Evolutionary conservation across 1,140 invertebrate species (phyloP).

Genomic region (Bombus ignitus): DNA sequence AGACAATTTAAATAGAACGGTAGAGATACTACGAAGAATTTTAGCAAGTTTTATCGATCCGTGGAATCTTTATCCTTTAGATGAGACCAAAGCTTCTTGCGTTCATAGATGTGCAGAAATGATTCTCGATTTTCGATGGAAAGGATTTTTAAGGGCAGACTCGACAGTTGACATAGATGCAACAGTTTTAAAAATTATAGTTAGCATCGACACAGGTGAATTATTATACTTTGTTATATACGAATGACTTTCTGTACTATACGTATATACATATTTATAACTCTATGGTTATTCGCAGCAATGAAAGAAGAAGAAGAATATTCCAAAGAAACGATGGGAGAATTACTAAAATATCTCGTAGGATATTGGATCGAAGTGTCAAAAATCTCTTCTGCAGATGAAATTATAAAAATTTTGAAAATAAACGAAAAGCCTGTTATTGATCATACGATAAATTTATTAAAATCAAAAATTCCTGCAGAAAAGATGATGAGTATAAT

Average conservation of each 20-base stretch:
- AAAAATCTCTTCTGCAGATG: slow-evolving; percentile 41
- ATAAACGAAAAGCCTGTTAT: slow-evolving; percentile 45
- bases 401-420: slow-evolving; percentile 62
- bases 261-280: slow-evolving; percentile 1
- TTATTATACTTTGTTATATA: slow-evolving; percentile 38
- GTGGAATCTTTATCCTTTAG: slow-evolving; percentile 33
- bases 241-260: slow-evolving; percentile 44
- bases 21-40: slow-evolving; percentile 40
- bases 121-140: slow-evolving; percentile 38
- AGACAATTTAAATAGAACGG: slow-evolving; percentile 23
- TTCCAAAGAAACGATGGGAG: slow-evolving; percentile 40
- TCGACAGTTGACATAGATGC: slow-evolving; percentile 21
- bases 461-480: slow-evolving; percentile 30
- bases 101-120: slow-evolving; percentile 39
- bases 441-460: slow-evolving; percentile 51
- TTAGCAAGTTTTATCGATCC: slow-evolving; percentile 31
- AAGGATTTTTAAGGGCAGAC: slow-evolving; percentile 23
- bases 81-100: slow-evolving; percentile 32
- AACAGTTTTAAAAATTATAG: slow-evolving; percentile 29
- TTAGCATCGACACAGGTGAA: slow-evolving; percentile 42
- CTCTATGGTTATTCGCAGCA: slow-evolving; percentile 23
- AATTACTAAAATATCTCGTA: slow-evolving; percentile 59
- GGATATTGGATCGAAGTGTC: slow-evolving; percentile 70
- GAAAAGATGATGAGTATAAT: slow-evolving; percentile 18
- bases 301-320: slow-evolving; percentile 49